Conservation (phyloP, 2,797 vertebrate genomes). For the Enteromius thamalakanensis region DNA sequence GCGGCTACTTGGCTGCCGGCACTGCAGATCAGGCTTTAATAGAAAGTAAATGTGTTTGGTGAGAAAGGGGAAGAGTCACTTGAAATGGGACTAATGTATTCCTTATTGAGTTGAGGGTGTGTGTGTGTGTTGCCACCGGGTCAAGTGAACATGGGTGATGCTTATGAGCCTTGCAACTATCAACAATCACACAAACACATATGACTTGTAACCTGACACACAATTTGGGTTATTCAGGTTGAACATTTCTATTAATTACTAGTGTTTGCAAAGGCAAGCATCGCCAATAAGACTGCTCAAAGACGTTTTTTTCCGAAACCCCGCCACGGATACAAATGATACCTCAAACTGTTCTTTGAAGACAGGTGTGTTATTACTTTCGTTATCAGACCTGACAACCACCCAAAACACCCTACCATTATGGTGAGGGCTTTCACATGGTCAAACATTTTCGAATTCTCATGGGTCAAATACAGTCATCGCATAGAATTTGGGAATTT, state of each 20-base stretch:
- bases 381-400: conserved; percentile 8
- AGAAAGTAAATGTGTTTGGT: conserved; percentile 63
- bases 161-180: conserved; percentile 33
- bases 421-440: not conserved
- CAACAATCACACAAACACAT: conserved; percentile 30
- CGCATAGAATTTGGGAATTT: not conserved
- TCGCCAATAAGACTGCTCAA: not conserved
- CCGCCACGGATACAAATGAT: not conserved
- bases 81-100: conserved; percentile 79
- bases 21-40: conserved; percentile 59
- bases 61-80: conserved; percentile 60
- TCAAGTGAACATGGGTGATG: conserved; percentile 36
- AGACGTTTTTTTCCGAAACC: not conserved
- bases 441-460: not conserved
- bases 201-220: conserved; percentile 17
- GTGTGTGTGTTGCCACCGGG: conserved; percentile 25
- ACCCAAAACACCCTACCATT: conserved; percentile 2
- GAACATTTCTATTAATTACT: conserved; percentile 3
- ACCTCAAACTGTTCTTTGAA: not conserved
- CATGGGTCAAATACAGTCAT: not conserved
- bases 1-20: conserved; percentile 56
- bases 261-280: not conserved
- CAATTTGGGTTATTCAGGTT: conserved; percentile 6
- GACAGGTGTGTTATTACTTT: not conserved
- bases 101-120: conserved; percentile 80